Evolutionary conservation across 1,140 invertebrate species (phyloP), one percentile per base, ranked within the genome.

Genomic region (Halotydeus destructor): DNA sequence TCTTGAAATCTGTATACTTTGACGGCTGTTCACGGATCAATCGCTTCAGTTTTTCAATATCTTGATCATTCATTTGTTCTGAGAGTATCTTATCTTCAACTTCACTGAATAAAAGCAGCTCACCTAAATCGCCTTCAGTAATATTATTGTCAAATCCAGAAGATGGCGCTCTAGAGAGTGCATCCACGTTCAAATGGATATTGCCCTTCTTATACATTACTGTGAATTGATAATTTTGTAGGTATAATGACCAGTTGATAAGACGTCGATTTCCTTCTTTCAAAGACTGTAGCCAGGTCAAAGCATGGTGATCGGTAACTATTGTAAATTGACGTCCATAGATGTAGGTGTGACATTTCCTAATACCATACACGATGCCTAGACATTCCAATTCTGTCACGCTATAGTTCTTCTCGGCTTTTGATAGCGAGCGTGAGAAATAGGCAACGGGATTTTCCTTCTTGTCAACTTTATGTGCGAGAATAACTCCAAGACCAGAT

Each of bases 281-380:
- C 3, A 63, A 48, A 2, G 53, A 53, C 24, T 54, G 48, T 8
- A 69, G 50, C 58, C 60, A 69, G 22, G 46, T 44, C 3, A 69
- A 45, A 0, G 63, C 59, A 50, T 55, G 53, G 47, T 70, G 62
- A 46, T 70, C 64, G 1, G 63, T 69, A 9, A 60, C 40, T 1
- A 70, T 54, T 21, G 48, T 60, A 46, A 69, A 70, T 38, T 62
- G 55, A 5, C n/a, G 53, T 16, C 60, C 61, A 40, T 59, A 61
- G 2, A 71, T 47, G 51, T 65, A 69, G 16, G 57, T 45, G 44
- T 58, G 34, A 45, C 67, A 68, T 31, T 65, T 54, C 36, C 61
- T 44, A 2, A 67, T 49, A 0, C 55, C 57, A 56, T 55, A 57
- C 5, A 69, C 49, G 11, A 70, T 58, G 2, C 62, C 65, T 21